These are phyloP conservation scores for Tadarida brasiliensis DNA, from an alignment of 2,797 vertebrate genomes.

Conservation along the genomic window DNA sequence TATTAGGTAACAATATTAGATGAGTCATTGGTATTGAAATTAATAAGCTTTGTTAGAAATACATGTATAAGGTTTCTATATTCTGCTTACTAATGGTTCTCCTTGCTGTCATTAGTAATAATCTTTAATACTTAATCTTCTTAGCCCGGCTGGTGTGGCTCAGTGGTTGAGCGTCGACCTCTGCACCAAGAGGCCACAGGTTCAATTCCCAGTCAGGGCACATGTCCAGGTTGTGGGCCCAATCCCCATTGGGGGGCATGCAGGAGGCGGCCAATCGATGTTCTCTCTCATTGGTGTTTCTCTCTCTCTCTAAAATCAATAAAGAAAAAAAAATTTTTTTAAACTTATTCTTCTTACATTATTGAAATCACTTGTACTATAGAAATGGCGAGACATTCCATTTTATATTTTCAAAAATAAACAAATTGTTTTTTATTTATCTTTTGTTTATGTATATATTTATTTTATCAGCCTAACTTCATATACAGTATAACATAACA, in stretches of 20 bases:
- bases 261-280: too few relatives aligned
- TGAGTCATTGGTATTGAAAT: neutral
- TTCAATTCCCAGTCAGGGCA: too few relatives aligned
- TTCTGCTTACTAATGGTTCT: neutral
- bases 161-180: too few relatives aligned
- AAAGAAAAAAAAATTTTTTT: neutral
- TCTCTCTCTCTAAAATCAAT: too few relatives aligned
- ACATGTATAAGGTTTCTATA: neutral
- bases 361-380: neutral
- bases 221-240: too few relatives aligned
- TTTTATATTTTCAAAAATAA: neutral
- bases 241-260: too few relatives aligned
- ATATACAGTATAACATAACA: neutral
- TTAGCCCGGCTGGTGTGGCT: neutral
- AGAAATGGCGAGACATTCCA: neutral
- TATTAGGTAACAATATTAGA: neutral
- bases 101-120: neutral
- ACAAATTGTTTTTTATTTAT: neutral
- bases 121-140: slow-evolving; percentile 22
- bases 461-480: neutral
- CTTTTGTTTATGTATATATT: neutral
- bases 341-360: slow-evolving; percentile 29
- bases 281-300: too few relatives aligned
- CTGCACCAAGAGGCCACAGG: too few relatives aligned
- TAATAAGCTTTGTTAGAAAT: neutral